Evolutionary conservation across 2,797 vertebrate species (phyloP), one percentile per base, ranked within the genome.

Genomic region (Graptemys geographica): DNA sequence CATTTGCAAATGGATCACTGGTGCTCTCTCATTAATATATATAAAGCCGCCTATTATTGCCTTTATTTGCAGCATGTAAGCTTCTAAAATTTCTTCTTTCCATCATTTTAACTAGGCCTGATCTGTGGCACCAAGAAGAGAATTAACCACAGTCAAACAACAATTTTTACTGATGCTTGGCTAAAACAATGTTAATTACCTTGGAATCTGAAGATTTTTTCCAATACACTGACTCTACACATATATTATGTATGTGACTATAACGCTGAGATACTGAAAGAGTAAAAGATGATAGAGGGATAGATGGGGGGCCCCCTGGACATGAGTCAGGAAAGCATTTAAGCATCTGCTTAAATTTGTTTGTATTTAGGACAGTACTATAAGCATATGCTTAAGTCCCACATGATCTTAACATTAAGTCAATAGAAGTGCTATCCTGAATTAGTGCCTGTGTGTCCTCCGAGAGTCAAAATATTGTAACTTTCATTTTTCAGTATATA

Each of bases 401-500:
- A n/a, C 44, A 44, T 59, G 91, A 88, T 44, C 83, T 56, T 95
- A 90, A 84, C 93, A 86, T 84, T 83, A 94, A 88, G 47, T 27
- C 25, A 94, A 88, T 8, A 81, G 88, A 47, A 74, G 18, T 87
- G 85, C 8, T 57, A 18, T 37, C n/a, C 8, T 55, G 84, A 23
- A 65, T 89, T 78, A 84, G 52, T 56, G 83, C 37, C 51, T 47
- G 69, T 28, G 6, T 76, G 2, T 13, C 41, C 44, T 8, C 11
- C 41, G 1, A 5, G 13, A 44, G 81, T 93, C 51, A 59, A 11
- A 57, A 89, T 19, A 81, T 52, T 37, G 84, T 2, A 52, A 86
- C 89, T 89, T 12, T 82, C 57, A 91, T 90, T 92, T 92, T 95
- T 93, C 88, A 89, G 92, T 33, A 88, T 25, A 94, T 12, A 79